Evolutionary conservation across 1,140 invertebrate species (phyloP), one percentile per base, ranked within the genome.

Genomic region (Brachionus rubens): DNA sequence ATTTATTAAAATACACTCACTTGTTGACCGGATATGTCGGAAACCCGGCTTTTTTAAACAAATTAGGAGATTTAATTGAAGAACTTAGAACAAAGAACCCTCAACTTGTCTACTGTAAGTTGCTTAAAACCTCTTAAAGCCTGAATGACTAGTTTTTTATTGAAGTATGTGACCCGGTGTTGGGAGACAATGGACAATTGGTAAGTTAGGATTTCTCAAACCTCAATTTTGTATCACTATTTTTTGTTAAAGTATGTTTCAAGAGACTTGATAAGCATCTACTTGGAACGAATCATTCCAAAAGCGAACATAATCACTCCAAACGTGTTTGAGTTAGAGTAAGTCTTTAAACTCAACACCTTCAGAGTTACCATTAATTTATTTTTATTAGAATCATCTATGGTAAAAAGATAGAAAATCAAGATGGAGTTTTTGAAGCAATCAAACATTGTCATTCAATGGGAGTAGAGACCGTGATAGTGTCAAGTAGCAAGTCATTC

Each of bases 111-210:
- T 97, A 93, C 88, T 90, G 92, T 94, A 87, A 85, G 84, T 16
- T 16, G n/a, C n/a, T n/a, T n/a, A n/a, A n/a, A n/a, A n/a, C n/a
- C n/a, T n/a, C n/a, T n/a, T n/a, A n/a, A 59, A 77, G 43, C 77
- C 56, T 30, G 43, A 40, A 24, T 21, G 4, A 50, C 54, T 19
- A 21, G 40, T 30, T 14, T 76, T 80, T 77, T 62, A 43, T 87
- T 88, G 46, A 81, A 96, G 95, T 98, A 54, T 98, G 95, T 86
- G 96, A 98, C 88, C 96, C 96, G 75, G 96, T 99, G 0, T 91
- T 99, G 90, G 96, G 96, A 12, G 96, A 99, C 83, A 90, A 97
- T 87, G 94, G 93, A 9, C 85, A 90, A 84, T 89, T 98, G 88
- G 87, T 88, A 79, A 81, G 81, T 81, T 4, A 59, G 12, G 1